A percentile compares a stretch with the other conserved stretches of the same genome.
phyloP scores from a whole-genome alignment of 2,888 invertebrate species.

The Anagyrus pseudococci region DNA sequence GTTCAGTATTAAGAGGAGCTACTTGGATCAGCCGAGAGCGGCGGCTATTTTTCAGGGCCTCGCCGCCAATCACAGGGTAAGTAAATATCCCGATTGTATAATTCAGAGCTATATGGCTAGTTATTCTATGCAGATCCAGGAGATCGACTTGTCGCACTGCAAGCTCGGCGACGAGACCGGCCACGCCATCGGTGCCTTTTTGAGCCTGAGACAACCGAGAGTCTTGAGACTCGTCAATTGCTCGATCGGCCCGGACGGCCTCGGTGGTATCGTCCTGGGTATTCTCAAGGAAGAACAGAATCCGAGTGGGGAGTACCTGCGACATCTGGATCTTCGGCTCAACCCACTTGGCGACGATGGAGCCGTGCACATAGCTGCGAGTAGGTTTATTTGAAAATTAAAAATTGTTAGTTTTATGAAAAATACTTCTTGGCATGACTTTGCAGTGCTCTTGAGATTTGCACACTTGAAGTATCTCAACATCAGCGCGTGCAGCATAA shows the following conservation, averaged over 20 bases:
- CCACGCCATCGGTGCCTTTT: slow-evolving; percentile 65
- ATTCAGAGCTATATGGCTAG: too few relatives aligned
- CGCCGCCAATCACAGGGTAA: slow-evolving; percentile 61
- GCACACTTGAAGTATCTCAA: slow-evolving; percentile 48
- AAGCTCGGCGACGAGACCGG: slow-evolving; percentile 70
- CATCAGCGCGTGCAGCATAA: slow-evolving; percentile 51
- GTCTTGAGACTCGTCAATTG: slow-evolving; percentile 67
- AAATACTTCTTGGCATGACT: neutral
- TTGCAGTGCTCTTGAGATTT: slow-evolving; percentile 48
- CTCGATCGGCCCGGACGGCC: slow-evolving; percentile 65
- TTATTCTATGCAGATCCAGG: slow-evolving; percentile 61
- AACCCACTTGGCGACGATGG: slow-evolving; percentile 70
- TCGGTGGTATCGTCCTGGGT: slow-evolving; percentile 66
- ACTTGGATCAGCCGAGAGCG: slow-evolving; percentile 67
- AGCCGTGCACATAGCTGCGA: slow-evolving; percentile 51
- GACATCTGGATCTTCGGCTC: slow-evolving; percentile 65
- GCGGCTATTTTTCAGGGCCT: slow-evolving; percentile 67
- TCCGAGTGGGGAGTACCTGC: slow-evolving; percentile 25
- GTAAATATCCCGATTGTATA: too few relatives aligned
- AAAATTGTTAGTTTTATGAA: too few relatives aligned
- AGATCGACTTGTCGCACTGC: slow-evolving; percentile 72
- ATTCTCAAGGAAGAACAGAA: slow-evolving; percentile 60
- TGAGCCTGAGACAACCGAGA: slow-evolving; percentile 54
- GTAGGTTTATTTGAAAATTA: slow-evolving; percentile 49
- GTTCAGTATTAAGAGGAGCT: slow-evolving; percentile 69